Conservation (phyloP, 2,888 invertebrate species). For the Drosophila meridiana region DNA sequence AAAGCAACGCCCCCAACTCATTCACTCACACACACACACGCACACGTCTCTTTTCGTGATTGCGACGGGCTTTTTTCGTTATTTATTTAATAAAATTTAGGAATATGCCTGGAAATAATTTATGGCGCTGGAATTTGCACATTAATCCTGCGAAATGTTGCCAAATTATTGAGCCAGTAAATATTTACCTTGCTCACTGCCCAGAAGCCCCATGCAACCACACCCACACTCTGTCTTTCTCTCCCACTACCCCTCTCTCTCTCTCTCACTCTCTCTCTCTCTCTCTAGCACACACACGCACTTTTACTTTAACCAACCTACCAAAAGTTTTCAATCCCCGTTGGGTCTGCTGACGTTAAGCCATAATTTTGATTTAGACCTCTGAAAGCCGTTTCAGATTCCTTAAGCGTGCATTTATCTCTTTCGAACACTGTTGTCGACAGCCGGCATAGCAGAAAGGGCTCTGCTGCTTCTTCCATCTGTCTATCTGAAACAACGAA, state of each 20-base stretch:
- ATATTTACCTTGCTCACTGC: constrained; percentile 59
- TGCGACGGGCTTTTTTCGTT: constrained; percentile 47
- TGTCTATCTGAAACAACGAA: constrained; percentile 8
- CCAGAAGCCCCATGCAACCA: constrained; percentile 18
- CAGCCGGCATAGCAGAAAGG: constrained; percentile 39
- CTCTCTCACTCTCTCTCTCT: not conserved
- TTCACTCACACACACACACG: constrained; percentile 7
- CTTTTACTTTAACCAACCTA: not conserved
- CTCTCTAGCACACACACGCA: not conserved
- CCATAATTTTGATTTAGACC: constrained; percentile 66
- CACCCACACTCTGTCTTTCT: not conserved
- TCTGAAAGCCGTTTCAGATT: constrained; percentile 54
- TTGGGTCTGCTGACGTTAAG: constrained; percentile 53
- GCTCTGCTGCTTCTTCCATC: constrained; percentile 20
- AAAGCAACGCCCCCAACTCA: constrained; percentile 14
- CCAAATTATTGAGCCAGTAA: constrained; percentile 75
- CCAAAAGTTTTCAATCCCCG: constrained; percentile 52
- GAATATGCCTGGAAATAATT: constrained; percentile 65
- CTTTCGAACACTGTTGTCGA: constrained; percentile 50
- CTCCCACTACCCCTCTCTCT: not conserved
- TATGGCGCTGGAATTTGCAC: constrained; percentile 62
- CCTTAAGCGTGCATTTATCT: constrained; percentile 58
- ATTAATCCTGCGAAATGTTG: constrained; percentile 70
- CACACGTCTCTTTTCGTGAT: constrained; percentile 34
- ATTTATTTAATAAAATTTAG: constrained; percentile 72